Evolutionary conservation across 2,113 vertebrate species (phyloP).

Genomic region (Ivindomyrus marchei): DNA sequence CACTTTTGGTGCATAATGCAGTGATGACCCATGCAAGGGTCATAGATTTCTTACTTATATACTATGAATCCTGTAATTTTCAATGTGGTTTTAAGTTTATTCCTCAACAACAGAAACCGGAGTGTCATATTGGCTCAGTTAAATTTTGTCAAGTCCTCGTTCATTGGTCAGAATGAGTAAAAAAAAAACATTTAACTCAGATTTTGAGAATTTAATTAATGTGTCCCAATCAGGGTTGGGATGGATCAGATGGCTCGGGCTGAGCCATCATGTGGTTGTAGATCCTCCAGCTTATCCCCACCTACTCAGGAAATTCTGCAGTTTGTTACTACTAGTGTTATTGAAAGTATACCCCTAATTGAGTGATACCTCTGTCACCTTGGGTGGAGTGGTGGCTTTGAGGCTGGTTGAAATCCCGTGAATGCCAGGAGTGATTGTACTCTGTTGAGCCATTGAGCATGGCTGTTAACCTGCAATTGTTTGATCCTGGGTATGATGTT

Average conservation of each 20-base stretch:
- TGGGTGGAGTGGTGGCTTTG: neutral
- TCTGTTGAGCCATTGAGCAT: no score
- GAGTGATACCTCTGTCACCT: neutral
- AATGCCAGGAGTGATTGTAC: no score
- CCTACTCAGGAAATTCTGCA: neutral
- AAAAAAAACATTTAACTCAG: neutral
- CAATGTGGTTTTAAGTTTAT: neutral
- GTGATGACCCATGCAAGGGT: neutral
- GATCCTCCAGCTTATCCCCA: neutral
- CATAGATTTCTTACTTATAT: neutral
- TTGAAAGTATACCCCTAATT: neutral
- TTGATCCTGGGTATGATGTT: no score
- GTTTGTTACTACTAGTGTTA: neutral
- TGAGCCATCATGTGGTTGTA: neutral
- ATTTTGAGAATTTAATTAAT: neutral
- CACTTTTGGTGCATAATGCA: neutral
- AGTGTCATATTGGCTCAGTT: neutral
- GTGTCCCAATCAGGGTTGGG: neutral
- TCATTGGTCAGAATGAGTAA: neutral
- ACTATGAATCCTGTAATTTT: neutral
- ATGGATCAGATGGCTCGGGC: neutral
- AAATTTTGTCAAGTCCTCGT: neutral
- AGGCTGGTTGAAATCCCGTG: no score
- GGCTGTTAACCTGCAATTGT: no score
- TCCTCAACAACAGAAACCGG: neutral